Conservation (phyloP, 2,797 vertebrate genomes). For the Micrastur ruficollis region DNA sequence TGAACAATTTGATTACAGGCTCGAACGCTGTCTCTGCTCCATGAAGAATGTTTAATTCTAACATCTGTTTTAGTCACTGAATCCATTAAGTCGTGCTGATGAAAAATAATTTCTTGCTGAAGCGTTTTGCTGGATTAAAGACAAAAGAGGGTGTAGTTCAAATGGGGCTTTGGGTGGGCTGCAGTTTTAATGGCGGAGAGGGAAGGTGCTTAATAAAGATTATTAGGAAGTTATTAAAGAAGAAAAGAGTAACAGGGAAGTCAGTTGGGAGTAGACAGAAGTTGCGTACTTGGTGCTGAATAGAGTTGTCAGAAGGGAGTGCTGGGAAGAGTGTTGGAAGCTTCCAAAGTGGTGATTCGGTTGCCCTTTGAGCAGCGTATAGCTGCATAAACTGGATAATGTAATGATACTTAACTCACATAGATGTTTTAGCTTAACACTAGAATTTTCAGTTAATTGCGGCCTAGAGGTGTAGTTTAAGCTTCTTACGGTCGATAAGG, state of each 20-base stretch:
- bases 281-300: background rate
- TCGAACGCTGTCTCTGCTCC: background rate
- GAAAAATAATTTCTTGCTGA: constrained; percentile 17
- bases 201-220: background rate
- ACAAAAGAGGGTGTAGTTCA: background rate
- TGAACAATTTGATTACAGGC: background rate
- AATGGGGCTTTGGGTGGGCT: background rate
- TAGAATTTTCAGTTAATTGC: background rate
- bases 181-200: background rate
- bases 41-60: background rate
- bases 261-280: background rate
- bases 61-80: background rate
- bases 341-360: background rate
- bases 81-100: background rate
- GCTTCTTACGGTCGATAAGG: background rate
- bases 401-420: accelerated
- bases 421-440: accelerated
- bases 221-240: background rate
- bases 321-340: background rate
- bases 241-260: background rate
- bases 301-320: background rate
- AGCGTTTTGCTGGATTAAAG: constrained; percentile 40
- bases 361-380: background rate
- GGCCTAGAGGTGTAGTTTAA: background rate
- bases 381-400: accelerated